Percentiles rank a stretch among this genome's conserved stretches.
phyloP scores from a whole-genome alignment of 2,113 vertebrate species.

The Natator depressus region DNA sequence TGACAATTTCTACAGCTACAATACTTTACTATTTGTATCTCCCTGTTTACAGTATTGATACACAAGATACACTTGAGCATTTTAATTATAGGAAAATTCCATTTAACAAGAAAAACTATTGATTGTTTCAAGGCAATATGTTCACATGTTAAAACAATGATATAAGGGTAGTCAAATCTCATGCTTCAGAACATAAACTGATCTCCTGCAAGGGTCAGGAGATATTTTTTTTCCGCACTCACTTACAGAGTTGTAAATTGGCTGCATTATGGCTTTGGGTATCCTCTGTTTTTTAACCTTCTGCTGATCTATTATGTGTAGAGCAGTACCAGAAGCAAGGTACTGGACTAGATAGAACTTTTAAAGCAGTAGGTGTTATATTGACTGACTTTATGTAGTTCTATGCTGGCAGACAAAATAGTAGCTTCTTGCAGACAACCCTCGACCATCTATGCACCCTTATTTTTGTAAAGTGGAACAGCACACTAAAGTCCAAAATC shows the following conservation, averaged over 20 bases:
- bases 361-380: conserved; percentile 36
- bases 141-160: background rate
- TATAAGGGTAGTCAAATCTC: background rate
- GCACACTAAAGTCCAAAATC: background rate
- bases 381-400: background rate
- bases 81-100: background rate
- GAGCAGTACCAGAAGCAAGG: conserved; percentile 42
- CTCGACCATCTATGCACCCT: background rate
- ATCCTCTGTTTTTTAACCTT: conserved; percentile 35
- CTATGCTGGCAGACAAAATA: conserved; percentile 9
- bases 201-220: conserved; percentile 28
- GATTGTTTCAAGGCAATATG: background rate
- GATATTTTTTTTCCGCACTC: background rate
- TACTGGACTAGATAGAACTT: conserved; percentile 53
- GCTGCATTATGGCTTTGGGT: conserved; percentile 17
- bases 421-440: background rate
- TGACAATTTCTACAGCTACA: background rate
- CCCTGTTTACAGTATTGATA: background rate
- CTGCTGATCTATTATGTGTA: conserved; percentile 49
- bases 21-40: background rate
- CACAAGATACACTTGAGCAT: background rate
- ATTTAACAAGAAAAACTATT: background rate
- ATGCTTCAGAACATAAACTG: background rate
- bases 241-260: conserved; percentile 20
- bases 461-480: background rate